Evolutionary conservation across 2,113 vertebrate species (phyloP).

Genomic region (Myrmecophaga tridactyla): DNA sequence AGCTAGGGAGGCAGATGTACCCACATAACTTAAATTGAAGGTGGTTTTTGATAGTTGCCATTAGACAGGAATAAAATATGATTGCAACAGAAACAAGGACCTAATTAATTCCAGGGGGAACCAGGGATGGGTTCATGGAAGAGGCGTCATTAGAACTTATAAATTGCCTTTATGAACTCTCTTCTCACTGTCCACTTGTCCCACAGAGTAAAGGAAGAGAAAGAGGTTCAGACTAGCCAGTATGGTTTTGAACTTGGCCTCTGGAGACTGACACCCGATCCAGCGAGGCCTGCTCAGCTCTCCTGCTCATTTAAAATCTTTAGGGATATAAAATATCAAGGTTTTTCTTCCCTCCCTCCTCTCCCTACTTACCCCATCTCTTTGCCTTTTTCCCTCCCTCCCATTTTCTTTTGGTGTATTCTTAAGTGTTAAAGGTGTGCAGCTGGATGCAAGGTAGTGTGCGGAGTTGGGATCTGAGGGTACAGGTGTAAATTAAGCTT

Average conservation of each 20-base stretch:
- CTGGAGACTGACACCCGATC: not conserved
- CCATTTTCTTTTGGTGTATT: not conserved
- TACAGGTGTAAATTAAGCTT: not conserved
- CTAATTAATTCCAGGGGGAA: not conserved
- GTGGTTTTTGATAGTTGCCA: not conserved
- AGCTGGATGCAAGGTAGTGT: not conserved
- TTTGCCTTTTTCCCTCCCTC: fast-evolving
- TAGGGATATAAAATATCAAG: not conserved
- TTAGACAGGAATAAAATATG: not conserved
- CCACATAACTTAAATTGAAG: not conserved
- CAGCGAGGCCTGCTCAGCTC: not conserved
- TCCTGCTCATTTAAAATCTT: fast-evolving
- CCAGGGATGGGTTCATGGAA: not conserved
- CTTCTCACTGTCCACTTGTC: not conserved
- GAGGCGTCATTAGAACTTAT: not conserved
- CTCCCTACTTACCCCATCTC: not conserved
- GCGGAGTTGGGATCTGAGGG: not conserved
- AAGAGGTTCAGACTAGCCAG: not conserved
- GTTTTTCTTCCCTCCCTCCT: not conserved
- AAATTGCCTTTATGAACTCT: not conserved
- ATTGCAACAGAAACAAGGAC: not conserved
- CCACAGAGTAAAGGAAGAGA: not conserved
- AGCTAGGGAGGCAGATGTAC: not conserved
- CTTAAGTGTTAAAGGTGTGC: not conserved
- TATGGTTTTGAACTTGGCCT: not conserved